Evolutionary conservation across 2,888 invertebrate species (phyloP).

Genomic region (Pandemis heparana): DNA sequence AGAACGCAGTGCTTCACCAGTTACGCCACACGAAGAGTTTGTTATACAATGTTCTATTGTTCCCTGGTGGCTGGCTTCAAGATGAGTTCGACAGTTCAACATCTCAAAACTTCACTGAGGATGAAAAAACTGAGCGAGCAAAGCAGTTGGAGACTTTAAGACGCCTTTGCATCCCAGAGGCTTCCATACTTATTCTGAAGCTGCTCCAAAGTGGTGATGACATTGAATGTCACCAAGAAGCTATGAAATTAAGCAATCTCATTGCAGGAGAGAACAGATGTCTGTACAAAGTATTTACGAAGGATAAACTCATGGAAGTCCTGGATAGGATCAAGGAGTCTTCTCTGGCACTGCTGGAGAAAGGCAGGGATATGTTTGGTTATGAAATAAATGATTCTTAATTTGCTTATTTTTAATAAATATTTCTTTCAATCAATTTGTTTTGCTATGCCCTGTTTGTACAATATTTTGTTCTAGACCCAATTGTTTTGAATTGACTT

Average conservation of each 20-base stretch:
- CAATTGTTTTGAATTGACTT: not conserved
- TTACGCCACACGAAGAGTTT: constrained; percentile 91
- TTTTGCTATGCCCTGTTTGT: constrained; percentile 41
- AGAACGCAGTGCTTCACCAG: constrained; percentile 88
- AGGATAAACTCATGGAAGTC: constrained; percentile 91
- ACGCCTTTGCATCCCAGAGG: constrained; percentile 93
- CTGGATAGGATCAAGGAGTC: constrained; percentile 92
- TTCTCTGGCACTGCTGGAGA: constrained; percentile 90
- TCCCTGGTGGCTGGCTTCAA: constrained; percentile 96
- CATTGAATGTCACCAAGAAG: constrained; percentile 90
- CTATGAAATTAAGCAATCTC: constrained; percentile 90
- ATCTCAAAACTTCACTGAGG: constrained; percentile 74
- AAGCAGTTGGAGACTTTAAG: constrained; percentile 91
- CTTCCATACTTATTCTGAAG: constrained; percentile 91
- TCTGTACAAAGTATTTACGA: constrained; percentile 93
- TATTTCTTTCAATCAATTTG: constrained; percentile 60
- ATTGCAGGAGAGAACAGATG: constrained; percentile 92
- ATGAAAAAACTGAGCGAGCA: constrained; percentile 82
- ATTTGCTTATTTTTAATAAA: constrained; percentile 61
- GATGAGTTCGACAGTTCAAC: constrained; percentile 87
- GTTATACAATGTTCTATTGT: constrained; percentile 94
- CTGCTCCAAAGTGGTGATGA: constrained; percentile 92
- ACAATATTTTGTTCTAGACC: constrained; percentile 29
- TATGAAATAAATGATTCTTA: constrained; percentile 79
- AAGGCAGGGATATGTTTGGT: constrained; percentile 94